Conservation (phyloP, 2,797 vertebrate genomes). For the Rhinophrynus dorsalis region DNA sequence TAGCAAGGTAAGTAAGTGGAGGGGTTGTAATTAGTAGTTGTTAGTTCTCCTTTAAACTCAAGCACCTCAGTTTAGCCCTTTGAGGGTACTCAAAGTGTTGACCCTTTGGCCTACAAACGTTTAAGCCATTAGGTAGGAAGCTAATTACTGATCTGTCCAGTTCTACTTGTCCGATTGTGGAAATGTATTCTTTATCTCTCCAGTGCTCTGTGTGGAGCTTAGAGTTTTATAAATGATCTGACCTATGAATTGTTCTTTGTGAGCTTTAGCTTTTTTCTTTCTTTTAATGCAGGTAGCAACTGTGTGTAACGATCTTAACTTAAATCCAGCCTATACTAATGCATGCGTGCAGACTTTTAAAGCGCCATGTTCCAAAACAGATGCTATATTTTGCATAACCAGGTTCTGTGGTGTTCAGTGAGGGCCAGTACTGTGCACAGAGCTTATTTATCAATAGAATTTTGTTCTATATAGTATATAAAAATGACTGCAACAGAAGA, state of each 20-base stretch:
- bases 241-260: slow-evolving; percentile 59
- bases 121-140: too few relatives aligned
- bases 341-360: slow-evolving; percentile 71
- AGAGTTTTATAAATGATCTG: slow-evolving; percentile 39
- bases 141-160: background rate
- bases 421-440: slow-evolving; percentile 65
- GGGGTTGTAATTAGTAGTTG: too few relatives aligned
- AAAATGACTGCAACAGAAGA: slow-evolving; percentile 58
- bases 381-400: slow-evolving; percentile 76
- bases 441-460: slow-evolving; percentile 72
- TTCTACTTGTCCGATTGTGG: background rate
- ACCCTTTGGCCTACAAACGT: too few relatives aligned
- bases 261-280: slow-evolving; percentile 56
- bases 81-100: background rate
- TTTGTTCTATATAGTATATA: slow-evolving; percentile 72
- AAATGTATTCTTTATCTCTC: slow-evolving; percentile 18
- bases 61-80: background rate
- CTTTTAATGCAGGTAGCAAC: slow-evolving; percentile 60
- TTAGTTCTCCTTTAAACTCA: too few relatives aligned
- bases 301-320: slow-evolving; percentile 66
- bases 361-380: slow-evolving; percentile 64
- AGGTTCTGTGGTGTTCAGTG: slow-evolving; percentile 64
- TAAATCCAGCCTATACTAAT: slow-evolving; percentile 68
- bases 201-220: slow-evolving; percentile 54
- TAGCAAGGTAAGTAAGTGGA: too few relatives aligned